Conservation (phyloP, 2,888 invertebrate species). For the Deilephila porcellus region DNA sequence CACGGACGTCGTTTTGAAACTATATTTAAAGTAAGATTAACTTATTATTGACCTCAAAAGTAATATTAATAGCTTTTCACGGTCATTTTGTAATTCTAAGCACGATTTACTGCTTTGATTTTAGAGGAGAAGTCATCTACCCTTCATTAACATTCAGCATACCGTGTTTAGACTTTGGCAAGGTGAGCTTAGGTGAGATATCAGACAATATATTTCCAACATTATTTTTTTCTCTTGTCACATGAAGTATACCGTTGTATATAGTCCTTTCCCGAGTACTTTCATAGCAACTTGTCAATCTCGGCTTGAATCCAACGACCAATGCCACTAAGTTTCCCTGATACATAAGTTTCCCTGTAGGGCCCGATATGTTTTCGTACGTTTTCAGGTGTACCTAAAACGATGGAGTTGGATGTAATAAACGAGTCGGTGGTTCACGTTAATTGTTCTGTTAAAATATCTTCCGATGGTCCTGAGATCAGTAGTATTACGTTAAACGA, state of each 20-base stretch:
- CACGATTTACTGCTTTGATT: conserved; percentile 30
- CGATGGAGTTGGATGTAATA: conserved; percentile 73
- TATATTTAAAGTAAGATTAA: conserved; percentile 83
- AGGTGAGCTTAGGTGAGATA: conserved; percentile 82
- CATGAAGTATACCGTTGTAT: no score
- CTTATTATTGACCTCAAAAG: neutral
- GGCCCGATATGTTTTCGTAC: no score
- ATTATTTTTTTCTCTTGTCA: no score
- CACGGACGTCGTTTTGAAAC: conserved; percentile 80
- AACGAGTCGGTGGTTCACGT: conserved; percentile 85
- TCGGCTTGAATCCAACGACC: no score
- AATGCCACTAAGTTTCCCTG: no score
- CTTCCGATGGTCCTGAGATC: conserved; percentile 83
- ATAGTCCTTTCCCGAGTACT: no score
- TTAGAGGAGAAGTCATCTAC: conserved; percentile 86
- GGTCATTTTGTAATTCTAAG: neutral
- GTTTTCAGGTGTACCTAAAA: conserved; percentile 76
- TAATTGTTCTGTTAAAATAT: conserved; percentile 74
- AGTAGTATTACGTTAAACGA: conserved; percentile 76
- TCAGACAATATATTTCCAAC: no score
- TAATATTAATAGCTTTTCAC: no score
- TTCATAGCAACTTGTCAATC: no score
- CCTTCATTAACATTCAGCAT: conserved; percentile 84
- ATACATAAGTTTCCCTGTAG: no score
- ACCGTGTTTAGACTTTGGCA: conserved; percentile 83